Evolutionary conservation across 2,113 vertebrate species (phyloP).

Genomic region (Thinocorus orbignyianus): DNA sequence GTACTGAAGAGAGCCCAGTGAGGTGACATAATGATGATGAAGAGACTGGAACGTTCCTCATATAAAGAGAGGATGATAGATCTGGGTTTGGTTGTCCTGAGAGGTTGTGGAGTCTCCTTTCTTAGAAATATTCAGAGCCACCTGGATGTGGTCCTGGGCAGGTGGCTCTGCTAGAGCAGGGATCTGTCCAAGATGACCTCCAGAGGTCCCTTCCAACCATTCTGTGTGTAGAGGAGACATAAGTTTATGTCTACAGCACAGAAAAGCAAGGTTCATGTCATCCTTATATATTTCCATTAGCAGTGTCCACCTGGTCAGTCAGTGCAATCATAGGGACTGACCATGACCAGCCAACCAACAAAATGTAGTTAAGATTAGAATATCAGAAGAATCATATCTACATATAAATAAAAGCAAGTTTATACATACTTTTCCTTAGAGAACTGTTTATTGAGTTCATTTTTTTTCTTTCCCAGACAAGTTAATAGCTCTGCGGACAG

Average conservation of each 20-base stretch:
- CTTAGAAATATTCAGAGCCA: background rate
- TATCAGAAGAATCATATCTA: background rate
- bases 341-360: background rate
- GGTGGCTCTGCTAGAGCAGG: background rate
- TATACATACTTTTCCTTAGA: background rate
- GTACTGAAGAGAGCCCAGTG: background rate
- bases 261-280: background rate
- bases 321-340: background rate
- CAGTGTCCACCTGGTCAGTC: background rate
- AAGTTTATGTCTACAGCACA: background rate
- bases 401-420: background rate
- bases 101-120: background rate
- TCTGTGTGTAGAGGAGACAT: background rate
- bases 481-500: background rate
- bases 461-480: background rate
- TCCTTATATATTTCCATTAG: background rate
- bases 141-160: background rate
- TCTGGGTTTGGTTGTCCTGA: background rate
- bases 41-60: background rate
- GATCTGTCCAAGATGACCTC: background rate
- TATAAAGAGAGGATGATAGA: rapidly evolving
- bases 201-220: background rate
- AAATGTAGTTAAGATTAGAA: background rate
- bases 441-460: background rate
- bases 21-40: background rate